phyloP scores from a whole-genome alignment of 2,113 vertebrate genomes.

The Sakesphorus luctuosus region DNA sequence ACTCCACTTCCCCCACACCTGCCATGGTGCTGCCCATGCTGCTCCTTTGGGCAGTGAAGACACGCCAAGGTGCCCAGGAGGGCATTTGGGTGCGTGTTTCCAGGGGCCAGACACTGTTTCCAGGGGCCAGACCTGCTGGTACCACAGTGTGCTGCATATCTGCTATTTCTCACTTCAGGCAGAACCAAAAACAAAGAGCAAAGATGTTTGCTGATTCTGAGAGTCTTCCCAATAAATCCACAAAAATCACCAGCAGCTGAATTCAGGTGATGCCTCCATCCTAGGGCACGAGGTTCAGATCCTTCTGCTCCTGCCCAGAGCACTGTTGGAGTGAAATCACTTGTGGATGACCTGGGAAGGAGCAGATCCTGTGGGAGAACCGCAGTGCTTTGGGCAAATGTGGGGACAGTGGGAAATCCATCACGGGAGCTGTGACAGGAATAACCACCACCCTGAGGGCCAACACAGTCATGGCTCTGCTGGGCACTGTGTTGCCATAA shows the following conservation, averaged over 20 bases:
- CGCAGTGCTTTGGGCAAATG: accelerated
- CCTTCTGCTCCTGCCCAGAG: background rate
- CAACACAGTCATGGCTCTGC: background rate
- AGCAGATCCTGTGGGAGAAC: background rate
- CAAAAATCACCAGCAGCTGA: background rate
- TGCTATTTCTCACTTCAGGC: background rate
- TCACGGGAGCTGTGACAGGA: accelerated
- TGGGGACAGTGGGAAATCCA: background rate
- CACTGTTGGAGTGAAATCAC: background rate
- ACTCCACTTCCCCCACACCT: accelerated
- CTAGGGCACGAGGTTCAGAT: background rate
- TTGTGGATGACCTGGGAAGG: accelerated
- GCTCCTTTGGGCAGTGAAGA: background rate
- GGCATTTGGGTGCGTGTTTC: background rate
- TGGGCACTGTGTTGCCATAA: accelerated
- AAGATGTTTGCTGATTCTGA: background rate
- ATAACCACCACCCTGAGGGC: background rate
- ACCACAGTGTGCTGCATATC: background rate
- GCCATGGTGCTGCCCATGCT: background rate
- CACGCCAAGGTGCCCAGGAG: background rate
- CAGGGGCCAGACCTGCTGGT: background rate
- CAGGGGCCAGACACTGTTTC: background rate
- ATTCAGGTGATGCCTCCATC: background rate
- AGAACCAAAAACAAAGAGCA: background rate
- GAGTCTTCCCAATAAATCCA: background rate